phyloP scores from a whole-genome alignment of 1,140 invertebrate genomes.

The Bombus cullumanus region DNA sequence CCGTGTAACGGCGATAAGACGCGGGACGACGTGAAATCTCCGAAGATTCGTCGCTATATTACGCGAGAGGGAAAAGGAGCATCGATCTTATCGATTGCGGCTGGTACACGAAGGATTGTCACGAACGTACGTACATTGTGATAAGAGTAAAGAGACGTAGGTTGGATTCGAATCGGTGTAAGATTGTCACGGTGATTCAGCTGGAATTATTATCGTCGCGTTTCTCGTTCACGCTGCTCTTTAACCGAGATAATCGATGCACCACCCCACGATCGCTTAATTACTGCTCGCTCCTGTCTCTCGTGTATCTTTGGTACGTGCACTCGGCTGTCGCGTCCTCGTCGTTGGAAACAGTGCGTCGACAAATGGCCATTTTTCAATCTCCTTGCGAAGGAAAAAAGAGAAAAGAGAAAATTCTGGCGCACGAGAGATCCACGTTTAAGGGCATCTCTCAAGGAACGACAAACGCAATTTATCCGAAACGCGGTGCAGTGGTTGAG shows the following conservation, averaged over 20 bases:
- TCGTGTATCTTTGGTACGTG: no score
- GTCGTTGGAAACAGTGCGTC: no score
- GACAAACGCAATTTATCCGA: no score
- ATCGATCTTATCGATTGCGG: conserved; percentile 31
- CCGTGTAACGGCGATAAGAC: conserved; percentile 66
- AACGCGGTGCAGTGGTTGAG: no score
- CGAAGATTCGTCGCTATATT: conserved; percentile 59
- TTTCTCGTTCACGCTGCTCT: not conserved
- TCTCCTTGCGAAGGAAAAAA: no score
- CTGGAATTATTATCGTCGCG: conserved; percentile 16
- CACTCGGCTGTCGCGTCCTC: no score
- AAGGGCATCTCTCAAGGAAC: no score
- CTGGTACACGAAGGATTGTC: conserved; percentile 23
- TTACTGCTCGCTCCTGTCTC: not conserved
- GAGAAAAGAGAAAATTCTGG: no score
- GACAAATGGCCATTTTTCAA: no score
- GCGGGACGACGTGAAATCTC: not conserved
- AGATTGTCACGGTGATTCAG: not conserved
- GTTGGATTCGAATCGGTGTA: not conserved
- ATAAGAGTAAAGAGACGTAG: not conserved
- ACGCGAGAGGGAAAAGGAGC: no score
- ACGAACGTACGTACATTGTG: conserved; percentile 1
- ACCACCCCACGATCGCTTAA: conserved; percentile 19
- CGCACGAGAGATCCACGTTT: no score
- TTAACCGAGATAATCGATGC: not conserved